Evolutionary conservation across 2,113 vertebrate genomes (phyloP), one percentile per base, ranked within the genome.

Genomic region (Coryphaenoides rupestris): DNA sequence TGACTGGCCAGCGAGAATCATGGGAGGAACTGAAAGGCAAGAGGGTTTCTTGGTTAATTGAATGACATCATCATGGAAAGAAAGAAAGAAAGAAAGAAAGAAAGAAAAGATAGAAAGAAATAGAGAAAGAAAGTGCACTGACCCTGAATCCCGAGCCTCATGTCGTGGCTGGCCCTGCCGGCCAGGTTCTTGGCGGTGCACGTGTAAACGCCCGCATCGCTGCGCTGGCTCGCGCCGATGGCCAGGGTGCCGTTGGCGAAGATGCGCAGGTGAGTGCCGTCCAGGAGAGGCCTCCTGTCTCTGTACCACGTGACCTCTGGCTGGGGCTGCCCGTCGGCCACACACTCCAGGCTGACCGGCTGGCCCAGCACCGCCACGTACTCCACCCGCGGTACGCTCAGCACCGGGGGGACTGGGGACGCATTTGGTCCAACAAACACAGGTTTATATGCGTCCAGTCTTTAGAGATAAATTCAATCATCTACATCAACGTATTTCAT

Each of bases 21-120:
- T 1, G 0, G 95, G 95, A 0, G 94, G 93, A 21, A 92, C 95
- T 98, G 80, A 19, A 76, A 81, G 3, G 40, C 40, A 60, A n/a
- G 19, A 19, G 62, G 67, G 1, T 59, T n/a, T 0, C 52, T 60
- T 12, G 21, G 21, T 22, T 1, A 17, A 21, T 7, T 0, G 55
- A 56, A 9, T 46, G 56, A 40, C 19, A 5, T 50, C 12, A 1
- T 22, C 54, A 55, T 23, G 54, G n/a, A n/a, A n/a, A n/a, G 21
- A 55, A 15, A 55, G 21, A 21, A 19, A 55, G 21, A 21, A 10
- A 22, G 13, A 21, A 22, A 55, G 19, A 4, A 19, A 55, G 54
- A 55, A n/a, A 50, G 47, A 50, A 16, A 50, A 40, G 33, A 9
- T 12, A 40, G 33, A 9, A 40, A 40, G 33, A 9, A 40, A 40